Evolutionary conservation across 2,113 vertebrate species (phyloP).

Genomic region (Xiphorhynchus elegans): DNA sequence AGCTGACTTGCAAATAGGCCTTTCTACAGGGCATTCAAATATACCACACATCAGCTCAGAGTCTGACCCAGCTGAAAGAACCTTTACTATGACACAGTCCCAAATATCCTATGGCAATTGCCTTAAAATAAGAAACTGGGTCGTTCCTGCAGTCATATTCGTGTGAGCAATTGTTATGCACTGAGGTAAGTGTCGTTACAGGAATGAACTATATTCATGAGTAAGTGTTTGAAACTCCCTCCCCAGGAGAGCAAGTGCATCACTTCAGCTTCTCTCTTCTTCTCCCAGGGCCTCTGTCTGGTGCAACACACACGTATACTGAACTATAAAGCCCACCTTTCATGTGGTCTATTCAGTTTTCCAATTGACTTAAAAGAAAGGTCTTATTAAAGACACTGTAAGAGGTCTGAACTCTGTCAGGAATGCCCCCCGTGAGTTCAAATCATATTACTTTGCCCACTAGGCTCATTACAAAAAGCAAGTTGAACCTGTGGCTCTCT

Average conservation of each 20-base stretch:
- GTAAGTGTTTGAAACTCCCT: not conserved
- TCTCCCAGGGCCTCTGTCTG: not conserved
- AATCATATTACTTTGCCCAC: not conserved
- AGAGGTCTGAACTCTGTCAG: constrained; percentile 24
- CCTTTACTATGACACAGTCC: not conserved
- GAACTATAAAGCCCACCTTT: not conserved
- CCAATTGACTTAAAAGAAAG: not conserved
- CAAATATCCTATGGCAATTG: not conserved
- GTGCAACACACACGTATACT: not conserved
- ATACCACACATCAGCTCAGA: not conserved
- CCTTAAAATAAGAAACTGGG: constrained; percentile 42
- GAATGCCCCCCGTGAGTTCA: not conserved
- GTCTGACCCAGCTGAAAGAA: not conserved
- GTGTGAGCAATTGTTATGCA: not conserved
- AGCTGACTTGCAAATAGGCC: not conserved
- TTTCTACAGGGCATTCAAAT: not conserved
- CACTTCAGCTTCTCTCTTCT: not conserved
- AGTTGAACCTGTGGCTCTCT: not conserved
- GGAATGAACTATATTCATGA: not conserved
- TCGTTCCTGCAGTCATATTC: constrained; percentile 16
- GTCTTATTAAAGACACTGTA: constrained; percentile 7
- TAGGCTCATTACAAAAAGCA: constrained; percentile 26
- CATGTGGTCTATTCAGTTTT: not conserved
- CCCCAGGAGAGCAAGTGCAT: not conserved
- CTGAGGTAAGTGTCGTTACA: not conserved